A percentile compares a stretch with the other conserved stretches of the same genome.
Evolutionary conservation across 2,113 vertebrate genomes (phyloP).

Genomic region (Diphyllodes magnificus): DNA sequence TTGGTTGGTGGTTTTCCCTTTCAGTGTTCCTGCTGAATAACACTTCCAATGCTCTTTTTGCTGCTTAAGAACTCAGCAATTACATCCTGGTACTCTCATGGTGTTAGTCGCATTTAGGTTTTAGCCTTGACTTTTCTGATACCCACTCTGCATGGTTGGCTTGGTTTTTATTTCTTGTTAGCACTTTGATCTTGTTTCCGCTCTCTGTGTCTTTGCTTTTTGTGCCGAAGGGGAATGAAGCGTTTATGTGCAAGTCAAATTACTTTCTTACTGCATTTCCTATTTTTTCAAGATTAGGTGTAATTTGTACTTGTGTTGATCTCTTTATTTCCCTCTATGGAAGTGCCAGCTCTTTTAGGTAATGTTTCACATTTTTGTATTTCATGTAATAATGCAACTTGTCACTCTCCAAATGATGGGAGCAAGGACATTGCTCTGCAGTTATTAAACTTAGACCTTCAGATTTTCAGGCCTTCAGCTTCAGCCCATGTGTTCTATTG

Average conservation of each 20-base stretch:
- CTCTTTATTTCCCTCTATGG: neutral
- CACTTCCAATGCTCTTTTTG: neutral
- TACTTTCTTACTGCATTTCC: neutral
- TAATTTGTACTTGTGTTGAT: neutral
- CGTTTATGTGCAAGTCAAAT: neutral
- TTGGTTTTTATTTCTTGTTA: neutral
- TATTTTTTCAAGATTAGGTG: rapidly evolving
- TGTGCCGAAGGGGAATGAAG: neutral
- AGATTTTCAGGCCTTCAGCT: neutral
- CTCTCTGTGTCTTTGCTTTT: neutral
- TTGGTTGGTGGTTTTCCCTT: neutral
- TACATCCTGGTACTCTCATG: neutral
- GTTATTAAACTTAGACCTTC: neutral
- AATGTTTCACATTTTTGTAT: neutral
- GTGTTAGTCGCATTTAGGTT: neutral
- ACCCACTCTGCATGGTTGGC: neutral
- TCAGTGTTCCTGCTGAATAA: neutral
- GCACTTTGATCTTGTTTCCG: neutral
- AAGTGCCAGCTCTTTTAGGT: neutral
- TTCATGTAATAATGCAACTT: neutral
- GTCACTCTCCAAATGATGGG: neutral
- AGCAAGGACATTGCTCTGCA: neutral
- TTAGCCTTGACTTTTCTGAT: neutral
- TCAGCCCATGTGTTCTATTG: neutral
- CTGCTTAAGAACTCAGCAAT: neutral